Evolutionary conservation across 2,113 vertebrate genomes (phyloP), one percentile per base, ranked within the genome.

Genomic region (Zosterops lateralis): DNA sequence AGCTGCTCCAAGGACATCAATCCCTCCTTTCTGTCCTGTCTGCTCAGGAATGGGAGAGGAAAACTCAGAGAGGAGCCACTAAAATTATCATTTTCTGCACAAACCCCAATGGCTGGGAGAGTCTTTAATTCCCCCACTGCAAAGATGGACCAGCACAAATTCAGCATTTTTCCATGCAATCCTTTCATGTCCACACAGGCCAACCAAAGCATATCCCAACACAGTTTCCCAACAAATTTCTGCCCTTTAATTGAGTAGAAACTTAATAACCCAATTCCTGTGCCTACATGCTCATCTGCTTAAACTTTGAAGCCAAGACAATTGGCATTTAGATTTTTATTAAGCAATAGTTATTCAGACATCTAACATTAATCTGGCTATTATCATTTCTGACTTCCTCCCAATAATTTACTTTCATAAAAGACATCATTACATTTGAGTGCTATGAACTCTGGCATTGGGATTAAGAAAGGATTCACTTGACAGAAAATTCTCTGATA

Each of bases 331-430:
- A 90, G 90, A 80, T 92, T 94, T 94, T 92, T 92, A 92, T 95
- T 95, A 95, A 93, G 93, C 85, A 92, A 95, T 67, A 83, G 78
- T 86, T 90, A 70, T 94, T 95, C 93, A 95, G 90, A 93, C 82
- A 90, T 71, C 83, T 84, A 94, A 74, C 85, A 80, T 90, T 90
- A 92, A 96, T 92, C 85, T 73, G 36, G 34, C 71, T 80, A 72
- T 92, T 92, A 91, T 19, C 77, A 71, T 40, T 40, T 83, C 82
- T 90, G 79, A 95, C 93, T 95, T 96, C 95, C 94, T 95, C 87
- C 73, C 53, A 42, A 77, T 88, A 78, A 95, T 90, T 84, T 68
- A 90, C 60, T 77, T 92, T 80, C 83, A 83, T 72, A 74, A 83
- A 86, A 95, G 83, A 57, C 88, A 91, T 92, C 93, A 86, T 84